Evolutionary conservation across 2,113 vertebrate species (phyloP), one percentile per base, ranked within the genome.

Genomic region (Peromyscus polionotus): DNA sequence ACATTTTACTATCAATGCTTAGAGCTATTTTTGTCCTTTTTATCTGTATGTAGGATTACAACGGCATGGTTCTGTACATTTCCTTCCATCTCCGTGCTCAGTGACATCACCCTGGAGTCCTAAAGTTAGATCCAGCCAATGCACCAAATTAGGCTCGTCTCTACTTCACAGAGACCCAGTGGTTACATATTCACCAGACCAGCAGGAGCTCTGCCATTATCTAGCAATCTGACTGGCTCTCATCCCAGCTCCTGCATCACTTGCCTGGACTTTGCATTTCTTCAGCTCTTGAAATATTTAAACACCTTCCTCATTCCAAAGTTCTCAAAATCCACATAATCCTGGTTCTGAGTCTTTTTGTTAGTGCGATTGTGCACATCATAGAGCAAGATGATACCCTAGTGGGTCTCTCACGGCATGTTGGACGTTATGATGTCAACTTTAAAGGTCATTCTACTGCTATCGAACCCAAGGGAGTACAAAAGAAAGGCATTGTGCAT

Each of bases 211-310:
- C 42, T 7, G 28, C 73, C 36, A 4, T 67, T 63, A 36, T 54
- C 80, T 28, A 51, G 33, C 59, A 54, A 65, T 80, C 16, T n/a
- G 13, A 57, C 31, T 86, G 19, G 39, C 3, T 57, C 48, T n/a
- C 28, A 57, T 63, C 33, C 8, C 36, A 24, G 22, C 5, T 31
- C 26, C 63, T 33, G 3, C 20, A 63, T 73, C 26, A n/a, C 65
- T 68, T 96, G 7, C 83, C 95, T 42, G 13, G 51, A 96, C 77
- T 95, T 94, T 67, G 2, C 14, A 45, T 33, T 36, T 72, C 51
- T 85, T 88, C 63, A 79, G 16, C n/a, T 79, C 61, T 75, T 97
- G 65, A 90, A 59, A 79, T 91, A 84, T 72, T 94, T 70, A 73
- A 79, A 61, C 4, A 61, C 54, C 45, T 87, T 87, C 22, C 13